Percentiles rank a stretch among this genome's conserved stretches.
Evolutionary conservation across 2,113 vertebrate genomes (phyloP).

Genomic region (Cnemophilus loriae): DNA sequence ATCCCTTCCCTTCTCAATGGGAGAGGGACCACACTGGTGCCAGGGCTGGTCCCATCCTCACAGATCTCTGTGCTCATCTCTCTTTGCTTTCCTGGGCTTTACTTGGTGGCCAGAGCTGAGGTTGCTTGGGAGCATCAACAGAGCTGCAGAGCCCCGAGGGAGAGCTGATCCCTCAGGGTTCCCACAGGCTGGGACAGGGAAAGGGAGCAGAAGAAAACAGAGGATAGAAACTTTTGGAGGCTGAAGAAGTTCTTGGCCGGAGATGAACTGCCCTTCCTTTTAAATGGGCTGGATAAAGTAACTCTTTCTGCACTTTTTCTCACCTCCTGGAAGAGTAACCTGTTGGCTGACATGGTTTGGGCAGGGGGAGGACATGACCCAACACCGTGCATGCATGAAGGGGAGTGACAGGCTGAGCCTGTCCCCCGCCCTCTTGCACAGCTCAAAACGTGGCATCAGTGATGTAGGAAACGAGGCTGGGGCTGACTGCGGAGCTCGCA

Average conservation of each 20-base stretch:
- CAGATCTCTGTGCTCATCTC: neutral
- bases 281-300: neutral
- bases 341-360: neutral
- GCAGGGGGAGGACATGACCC: neutral
- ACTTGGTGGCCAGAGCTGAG: neutral
- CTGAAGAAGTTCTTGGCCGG: neutral
- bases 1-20: neutral
- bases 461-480: fast-evolving
- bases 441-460: fast-evolving
- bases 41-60: neutral
- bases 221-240: neutral
- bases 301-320: neutral
- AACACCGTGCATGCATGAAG: fast-evolving
- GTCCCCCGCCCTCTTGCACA: neutral
- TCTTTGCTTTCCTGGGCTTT: neutral
- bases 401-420: neutral
- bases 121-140: neutral
- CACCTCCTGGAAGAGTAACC: neutral
- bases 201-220: neutral
- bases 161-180: neutral
- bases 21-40: neutral
- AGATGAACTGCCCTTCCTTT: neutral
- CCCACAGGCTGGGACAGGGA: neutral
- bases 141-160: neutral
- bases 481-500: fast-evolving